Evolutionary conservation across 2,888 invertebrate species (phyloP).

Genomic region (Eilema depressum): DNA sequence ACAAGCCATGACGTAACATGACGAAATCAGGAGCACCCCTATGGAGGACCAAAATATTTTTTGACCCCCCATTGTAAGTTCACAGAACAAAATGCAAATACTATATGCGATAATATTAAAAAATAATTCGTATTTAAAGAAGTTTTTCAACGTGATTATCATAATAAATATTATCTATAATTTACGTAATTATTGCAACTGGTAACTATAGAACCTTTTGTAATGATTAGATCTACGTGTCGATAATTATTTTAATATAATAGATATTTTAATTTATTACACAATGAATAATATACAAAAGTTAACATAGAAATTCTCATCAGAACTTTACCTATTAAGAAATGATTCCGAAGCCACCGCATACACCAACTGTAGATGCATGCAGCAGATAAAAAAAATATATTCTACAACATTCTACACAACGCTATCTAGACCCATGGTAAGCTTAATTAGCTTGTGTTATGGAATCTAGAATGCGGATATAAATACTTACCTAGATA

Average conservation of each 20-base stretch:
- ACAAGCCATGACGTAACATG: constrained; percentile 67
- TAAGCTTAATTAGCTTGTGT: too few relatives aligned
- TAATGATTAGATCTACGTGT: constrained; percentile 57
- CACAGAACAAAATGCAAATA: constrained; percentile 25
- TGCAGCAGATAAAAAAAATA: too few relatives aligned
- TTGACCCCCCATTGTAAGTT: constrained; percentile 69
- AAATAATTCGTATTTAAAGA: constrained; percentile 55
- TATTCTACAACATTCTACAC: too few relatives aligned
- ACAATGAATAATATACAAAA: constrained; percentile 1
- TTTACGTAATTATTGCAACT: constrained; percentile 40
- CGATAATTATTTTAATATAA: constrained; percentile 36
- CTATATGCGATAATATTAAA: constrained; percentile 34
- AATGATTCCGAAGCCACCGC: too few relatives aligned
- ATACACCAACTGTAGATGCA: too few relatives aligned
- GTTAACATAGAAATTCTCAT: too few relatives aligned
- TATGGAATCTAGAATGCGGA: too few relatives aligned
- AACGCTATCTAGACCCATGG: too few relatives aligned
- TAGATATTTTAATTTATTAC: constrained; percentile 9
- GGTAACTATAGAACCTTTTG: constrained; percentile 19
- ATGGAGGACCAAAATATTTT: constrained; percentile 76
- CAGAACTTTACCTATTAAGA: too few relatives aligned
- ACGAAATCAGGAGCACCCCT: constrained; percentile 63
- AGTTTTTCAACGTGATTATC: constrained; percentile 55
- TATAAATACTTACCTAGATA: too few relatives aligned
- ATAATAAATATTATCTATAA: constrained; percentile 43